Evolutionary conservation across 2,888 invertebrate species (phyloP), one percentile per base, ranked within the genome.

Genomic region (Lochmaea crataegi): DNA sequence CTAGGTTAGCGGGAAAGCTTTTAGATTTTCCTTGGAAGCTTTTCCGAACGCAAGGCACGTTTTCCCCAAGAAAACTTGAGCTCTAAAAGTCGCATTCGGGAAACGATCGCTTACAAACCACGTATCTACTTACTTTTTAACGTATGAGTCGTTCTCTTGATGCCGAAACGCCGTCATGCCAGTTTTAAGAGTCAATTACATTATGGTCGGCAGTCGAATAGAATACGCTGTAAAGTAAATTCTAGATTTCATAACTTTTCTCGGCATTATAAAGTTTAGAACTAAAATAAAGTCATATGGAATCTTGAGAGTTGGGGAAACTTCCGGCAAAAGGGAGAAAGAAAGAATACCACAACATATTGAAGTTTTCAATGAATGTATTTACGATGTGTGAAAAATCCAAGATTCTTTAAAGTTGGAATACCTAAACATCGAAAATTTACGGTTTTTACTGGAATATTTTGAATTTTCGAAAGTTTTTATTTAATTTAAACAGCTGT

Each of bases 1-100:
- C 79, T 74, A 76, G 79, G 77, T 81, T 80, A 79, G 78, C 75
- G 53, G 18, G 74, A 78, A 78, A 80, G 79, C 80, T 80, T 79
- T 80, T 76, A 80, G 78, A 78, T 77, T 78, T 78, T 75, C 69
- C 75, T 75, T 74, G 68, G 76, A 70, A 76, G 75, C 77, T 68
- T 77, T 69, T 69, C 66, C 48, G 73, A 75, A 80, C 79, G 78
- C 80, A 74, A 72, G 75, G 76, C 82, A 81, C 81, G 82, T 82
- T 75, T 77, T 75, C 56, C 70, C 68, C 66, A 76, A 77, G 79
- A 78, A 80, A 80, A 82, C 77, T 80, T 78, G 74, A 77, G 77
- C 79, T 77, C 75, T 74, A 73, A 75, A 72, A 74, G 76, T 77
- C 74, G 77, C 76, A 75, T 77, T 72, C 72, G 75, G 76, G 75